Evolutionary conservation across 2,797 vertebrate genomes (phyloP), one percentile per base, ranked within the genome.

Genomic region (Ctenopoma kingsleyae): DNA sequence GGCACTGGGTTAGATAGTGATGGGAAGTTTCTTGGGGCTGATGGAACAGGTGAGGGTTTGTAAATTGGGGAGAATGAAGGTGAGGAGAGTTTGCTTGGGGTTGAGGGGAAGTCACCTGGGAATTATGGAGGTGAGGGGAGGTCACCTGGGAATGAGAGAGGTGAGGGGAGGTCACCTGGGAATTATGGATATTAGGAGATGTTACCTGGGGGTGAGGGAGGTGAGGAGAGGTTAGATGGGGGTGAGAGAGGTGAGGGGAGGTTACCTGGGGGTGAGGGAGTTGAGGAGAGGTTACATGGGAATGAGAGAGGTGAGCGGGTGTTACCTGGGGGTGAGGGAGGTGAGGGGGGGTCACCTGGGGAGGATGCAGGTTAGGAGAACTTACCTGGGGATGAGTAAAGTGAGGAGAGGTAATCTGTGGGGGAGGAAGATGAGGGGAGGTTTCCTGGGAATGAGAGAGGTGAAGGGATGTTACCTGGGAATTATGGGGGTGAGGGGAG

Each of bases 81-180:
- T 61, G 23, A 30, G 20, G 35, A 15, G 63, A 27, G 22, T 49
- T 41, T 6, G 47, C 9, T 6, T 55, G 48, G 1, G 1, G 10
- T 17, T 35, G n/a, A 15, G 38, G 38, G 12, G 67, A 44, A 2
- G 9, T 25, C 5, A 61, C 30, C 12, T 54, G 67, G 22, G 49
- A 1, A 6, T 69, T 36, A 20, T 43, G 27, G 12, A 41, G 17
- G 16, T 61, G 48, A 17, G 58, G 38, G 6, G 71, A 59, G 22
- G 56, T 44, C 6, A 58, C 8, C 6, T 53, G 53, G 17, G 53
- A n/a, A 0, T 55, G 54, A n/a, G 40, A 20, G n/a, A 65, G 5
- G 30, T 55, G 58, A 11, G 70, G 54, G 16, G 69, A 72, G 25
- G 52, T 49, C 0, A 68, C 50, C 20, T 67, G 58, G 47, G 49